Percentiles rank a stretch among this genome's conserved stretches.
These are phyloP conservation scores for Patella ulyssiponensis DNA, from an alignment of 2,888 invertebrate genomes.

Conservation along the genomic window DNA sequence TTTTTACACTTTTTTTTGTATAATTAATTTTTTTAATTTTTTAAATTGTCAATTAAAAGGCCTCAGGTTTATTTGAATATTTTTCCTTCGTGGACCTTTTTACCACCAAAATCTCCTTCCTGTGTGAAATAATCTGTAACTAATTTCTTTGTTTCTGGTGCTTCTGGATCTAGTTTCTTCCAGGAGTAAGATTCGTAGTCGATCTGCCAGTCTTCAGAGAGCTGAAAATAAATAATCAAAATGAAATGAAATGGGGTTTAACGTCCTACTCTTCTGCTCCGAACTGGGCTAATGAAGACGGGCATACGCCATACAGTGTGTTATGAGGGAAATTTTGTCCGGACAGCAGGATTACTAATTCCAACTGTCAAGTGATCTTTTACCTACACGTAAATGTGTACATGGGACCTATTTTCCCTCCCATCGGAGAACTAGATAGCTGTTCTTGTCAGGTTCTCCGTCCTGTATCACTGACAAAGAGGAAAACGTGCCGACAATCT, in stretches of 20 bases:
- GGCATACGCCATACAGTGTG: no score
- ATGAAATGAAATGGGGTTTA: background rate
- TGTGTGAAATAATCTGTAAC: constrained; percentile 93
- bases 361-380: no score
- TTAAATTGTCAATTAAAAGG: constrained; percentile 2
- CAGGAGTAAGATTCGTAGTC: constrained; percentile 97
- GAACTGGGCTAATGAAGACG: no score
- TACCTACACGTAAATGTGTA: no score
- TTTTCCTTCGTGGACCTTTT: constrained; percentile 98
- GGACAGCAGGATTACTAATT: no score
- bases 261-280: no score
- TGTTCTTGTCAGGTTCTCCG: no score
- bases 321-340: no score
- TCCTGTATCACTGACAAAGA: no score
- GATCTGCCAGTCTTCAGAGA: constrained; percentile 93
- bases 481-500: no score
- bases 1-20: background rate
- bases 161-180: constrained; percentile 90
- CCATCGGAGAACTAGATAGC: no score
- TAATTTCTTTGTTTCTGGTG: constrained; percentile 86
- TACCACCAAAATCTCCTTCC: constrained; percentile 90
- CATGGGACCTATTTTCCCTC: no score
- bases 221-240: constrained; percentile 73
- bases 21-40: background rate
- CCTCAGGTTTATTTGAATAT: constrained; percentile 87